Percentiles rank a stretch among this genome's conserved stretches.
These are phyloP conservation scores for Heliconius nattereri DNA, from an alignment of 1,140 invertebrate species.

Conservation along the genomic window DNA sequence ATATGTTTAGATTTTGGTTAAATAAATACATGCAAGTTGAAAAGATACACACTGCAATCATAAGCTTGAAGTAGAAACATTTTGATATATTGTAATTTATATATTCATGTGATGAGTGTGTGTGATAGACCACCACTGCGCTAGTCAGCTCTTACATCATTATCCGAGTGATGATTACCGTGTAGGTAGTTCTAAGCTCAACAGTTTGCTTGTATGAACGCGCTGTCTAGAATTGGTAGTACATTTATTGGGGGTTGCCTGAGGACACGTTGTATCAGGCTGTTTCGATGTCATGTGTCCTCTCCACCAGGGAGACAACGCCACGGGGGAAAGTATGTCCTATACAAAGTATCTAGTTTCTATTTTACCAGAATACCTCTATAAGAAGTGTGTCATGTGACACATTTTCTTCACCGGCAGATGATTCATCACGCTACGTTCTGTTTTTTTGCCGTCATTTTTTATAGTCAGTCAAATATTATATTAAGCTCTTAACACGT, in stretches of 20 bases:
- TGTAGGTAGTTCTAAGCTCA: too few species aligned
- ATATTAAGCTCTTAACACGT: slow-evolving; percentile 1
- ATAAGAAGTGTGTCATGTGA: background rate
- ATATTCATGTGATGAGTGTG: too few species aligned
- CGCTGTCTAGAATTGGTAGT: too few species aligned
- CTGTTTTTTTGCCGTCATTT: slow-evolving; percentile 41
- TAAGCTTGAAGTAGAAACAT: background rate
- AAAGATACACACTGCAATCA: background rate
- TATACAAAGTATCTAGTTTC: background rate
- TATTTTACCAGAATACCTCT: background rate
- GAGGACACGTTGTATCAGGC: too few species aligned
- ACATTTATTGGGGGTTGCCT: too few species aligned
- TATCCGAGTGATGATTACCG: background rate
- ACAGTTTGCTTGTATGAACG: too few species aligned
- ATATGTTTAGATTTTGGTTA: background rate
- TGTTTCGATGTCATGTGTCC: too few species aligned
- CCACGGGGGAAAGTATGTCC: too few species aligned
- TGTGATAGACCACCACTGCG: background rate
- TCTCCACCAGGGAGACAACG: too few species aligned
- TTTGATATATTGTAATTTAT: background rate
- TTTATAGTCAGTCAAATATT: background rate
- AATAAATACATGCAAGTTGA: background rate
- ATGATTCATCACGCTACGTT: slow-evolving; percentile 54
- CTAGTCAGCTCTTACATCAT: background rate
- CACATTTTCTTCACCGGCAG: background rate